These are phyloP conservation scores for Sebastes hopkinsi DNA, from an alignment of 2,797 vertebrate genomes.

Conservation along the genomic window DNA sequence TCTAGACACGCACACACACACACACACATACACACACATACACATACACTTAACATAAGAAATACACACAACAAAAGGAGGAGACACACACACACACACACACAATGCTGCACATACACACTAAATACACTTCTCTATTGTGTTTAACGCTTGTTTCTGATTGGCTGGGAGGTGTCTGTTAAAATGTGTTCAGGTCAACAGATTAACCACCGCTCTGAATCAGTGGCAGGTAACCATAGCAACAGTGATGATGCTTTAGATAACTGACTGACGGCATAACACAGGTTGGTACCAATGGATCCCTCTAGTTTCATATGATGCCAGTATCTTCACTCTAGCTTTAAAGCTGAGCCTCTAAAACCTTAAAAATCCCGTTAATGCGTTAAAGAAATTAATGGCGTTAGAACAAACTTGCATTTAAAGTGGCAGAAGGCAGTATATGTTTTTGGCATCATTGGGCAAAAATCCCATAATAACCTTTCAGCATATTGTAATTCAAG, in stretches of 20 bases:
- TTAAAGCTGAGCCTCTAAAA: too few relatives aligned
- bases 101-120: conserved; percentile 8
- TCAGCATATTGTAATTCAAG: too few relatives aligned
- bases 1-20: neutral
- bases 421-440: too few relatives aligned
- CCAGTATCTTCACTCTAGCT: too few relatives aligned
- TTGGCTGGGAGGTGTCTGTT: too few relatives aligned
- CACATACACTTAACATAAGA: neutral
- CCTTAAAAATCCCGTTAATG: too few relatives aligned
- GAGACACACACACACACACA: neutral
- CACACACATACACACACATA: conserved; percentile 3
- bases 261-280: neutral
- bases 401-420: too few relatives aligned
- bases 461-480: too few relatives aligned
- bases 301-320: too few relatives aligned
- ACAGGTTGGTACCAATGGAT: too few relatives aligned
- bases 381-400: too few relatives aligned
- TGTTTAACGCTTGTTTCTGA: neutral
- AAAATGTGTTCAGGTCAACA: neutral
- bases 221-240: neutral
- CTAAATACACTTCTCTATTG: neutral
- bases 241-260: neutral
- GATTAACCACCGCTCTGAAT: neutral
- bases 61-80: neutral
- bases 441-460: too few relatives aligned